Percentiles rank a stretch among this genome's conserved stretches.
Conservation (phyloP, 53 echinoderm and acorn worm genomes). For the Stichopus horrens region DNA sequence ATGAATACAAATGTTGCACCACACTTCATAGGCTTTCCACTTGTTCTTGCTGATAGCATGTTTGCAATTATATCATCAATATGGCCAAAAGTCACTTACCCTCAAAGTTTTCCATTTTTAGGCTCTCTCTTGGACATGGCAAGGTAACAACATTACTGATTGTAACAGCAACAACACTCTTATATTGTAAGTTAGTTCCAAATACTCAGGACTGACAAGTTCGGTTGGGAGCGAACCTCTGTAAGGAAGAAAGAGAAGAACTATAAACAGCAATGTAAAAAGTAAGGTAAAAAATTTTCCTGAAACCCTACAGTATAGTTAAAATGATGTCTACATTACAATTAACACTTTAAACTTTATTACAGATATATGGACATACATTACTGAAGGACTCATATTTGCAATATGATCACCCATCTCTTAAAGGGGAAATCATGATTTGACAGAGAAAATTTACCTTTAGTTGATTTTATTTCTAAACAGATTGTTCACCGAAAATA, state of each 20-base stretch:
- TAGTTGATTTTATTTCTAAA: no score
- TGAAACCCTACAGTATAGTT: background rate
- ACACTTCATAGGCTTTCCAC: background rate
- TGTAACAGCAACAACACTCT: background rate
- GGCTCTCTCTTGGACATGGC: background rate
- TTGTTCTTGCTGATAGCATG: background rate
- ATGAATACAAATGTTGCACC: background rate
- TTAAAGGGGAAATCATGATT: no score
- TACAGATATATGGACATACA: background rate
- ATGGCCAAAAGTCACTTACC: background rate
- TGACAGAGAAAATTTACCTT: no score
- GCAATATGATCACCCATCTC: background rate
- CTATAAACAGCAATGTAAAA: background rate
- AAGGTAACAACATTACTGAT: constrained; percentile 21
- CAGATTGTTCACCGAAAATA: no score
- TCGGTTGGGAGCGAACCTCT: background rate
- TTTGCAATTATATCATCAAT: background rate
- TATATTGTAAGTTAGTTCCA: background rate
- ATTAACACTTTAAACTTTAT: background rate
- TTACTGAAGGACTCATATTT: background rate
- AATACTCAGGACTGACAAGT: background rate
- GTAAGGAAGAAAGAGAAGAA: background rate
- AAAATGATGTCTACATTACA: background rate
- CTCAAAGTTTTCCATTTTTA: constrained; percentile 32
- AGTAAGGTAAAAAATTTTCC: background rate